Evolutionary conservation across 2,113 vertebrate genomes (phyloP).

Genomic region (Polypterus bichir): DNA sequence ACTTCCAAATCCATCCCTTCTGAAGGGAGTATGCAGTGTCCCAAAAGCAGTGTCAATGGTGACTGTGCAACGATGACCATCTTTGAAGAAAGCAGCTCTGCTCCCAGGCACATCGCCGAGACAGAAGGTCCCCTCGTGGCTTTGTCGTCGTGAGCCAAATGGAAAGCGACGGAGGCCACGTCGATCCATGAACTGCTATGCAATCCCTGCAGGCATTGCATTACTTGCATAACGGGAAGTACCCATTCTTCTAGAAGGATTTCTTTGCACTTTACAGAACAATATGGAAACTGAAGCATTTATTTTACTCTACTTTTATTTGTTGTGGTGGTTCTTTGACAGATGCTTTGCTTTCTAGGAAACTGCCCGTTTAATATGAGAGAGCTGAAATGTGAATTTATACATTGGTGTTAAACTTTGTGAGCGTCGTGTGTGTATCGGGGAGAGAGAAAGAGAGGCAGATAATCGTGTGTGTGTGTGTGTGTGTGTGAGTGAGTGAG

Average conservation of each 20-base stretch:
- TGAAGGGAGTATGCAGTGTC: slow-evolving; percentile 50
- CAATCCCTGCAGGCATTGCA: slow-evolving; percentile 59
- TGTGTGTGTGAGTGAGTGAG: too few species aligned
- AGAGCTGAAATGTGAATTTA: too few species aligned
- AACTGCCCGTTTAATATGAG: too few species aligned
- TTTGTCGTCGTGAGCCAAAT: slow-evolving; percentile 47
- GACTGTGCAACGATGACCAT: slow-evolving; percentile 50
- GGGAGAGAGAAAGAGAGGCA: too few species aligned
- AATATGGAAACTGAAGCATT: slow-evolving; percentile 51
- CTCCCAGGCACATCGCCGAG: slow-evolving; percentile 44
- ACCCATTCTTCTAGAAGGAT: slow-evolving; percentile 54
- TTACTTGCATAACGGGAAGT: slow-evolving; percentile 49
- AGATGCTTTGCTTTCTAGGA: too few species aligned
- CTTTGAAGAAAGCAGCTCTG: slow-evolving; percentile 52
- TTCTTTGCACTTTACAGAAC: slow-evolving; percentile 74
- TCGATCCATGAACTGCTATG: slow-evolving; percentile 59
- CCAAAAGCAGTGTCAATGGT: slow-evolving; percentile 59
- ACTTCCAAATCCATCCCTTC: too few species aligned
- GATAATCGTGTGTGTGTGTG: too few species aligned
- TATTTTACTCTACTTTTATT: slow-evolving; percentile 66
- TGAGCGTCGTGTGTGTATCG: too few species aligned
- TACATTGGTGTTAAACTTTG: too few species aligned
- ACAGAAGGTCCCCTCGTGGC: slow-evolving; percentile 43
- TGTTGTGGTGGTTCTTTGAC: slow-evolving; percentile 19
- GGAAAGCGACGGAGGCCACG: slow-evolving; percentile 34